Conservation (phyloP, 2,888 invertebrate species). For the Kuschelorhynchus macadamiae region DNA sequence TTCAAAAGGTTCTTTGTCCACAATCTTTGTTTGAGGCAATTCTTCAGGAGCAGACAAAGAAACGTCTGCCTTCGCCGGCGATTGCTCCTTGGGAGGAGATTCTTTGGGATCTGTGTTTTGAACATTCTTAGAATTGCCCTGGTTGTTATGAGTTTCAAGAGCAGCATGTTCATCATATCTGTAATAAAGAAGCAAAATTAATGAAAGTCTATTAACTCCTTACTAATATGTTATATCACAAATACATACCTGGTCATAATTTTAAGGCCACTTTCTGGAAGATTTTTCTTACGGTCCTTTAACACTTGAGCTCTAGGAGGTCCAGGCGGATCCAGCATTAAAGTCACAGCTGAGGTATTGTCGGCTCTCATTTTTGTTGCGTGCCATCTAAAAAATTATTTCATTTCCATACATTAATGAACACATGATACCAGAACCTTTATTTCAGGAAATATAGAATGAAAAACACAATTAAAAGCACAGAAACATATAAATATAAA, state of each 20-base stretch:
- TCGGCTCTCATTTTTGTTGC: conserved; percentile 91
- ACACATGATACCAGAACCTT: not conserved
- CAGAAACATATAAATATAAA: no score
- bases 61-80: not conserved
- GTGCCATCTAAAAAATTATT: conserved; percentile 81
- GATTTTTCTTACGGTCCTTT: conserved; percentile 62
- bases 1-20: conserved; percentile 35
- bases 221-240: no score
- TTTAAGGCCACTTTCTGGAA: conserved; percentile 59
- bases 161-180: conserved; percentile 50
- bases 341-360: conserved; percentile 94
- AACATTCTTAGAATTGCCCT: conserved; percentile 5
- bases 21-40: conserved; percentile 33
- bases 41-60: conserved; percentile 15
- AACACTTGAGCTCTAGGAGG: conserved; percentile 80
- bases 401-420: not conserved
- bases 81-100: conserved; percentile 1
- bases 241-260: conserved; percentile 63
- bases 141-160: conserved; percentile 40
- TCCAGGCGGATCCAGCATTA: conserved; percentile 92
- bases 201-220: no score
- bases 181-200: no score
- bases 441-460: no score
- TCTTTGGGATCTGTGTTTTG: conserved; percentile 20
- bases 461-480: no score